Conservation (phyloP, 2,113 vertebrate species). For the Calidris pygmaea region DNA sequence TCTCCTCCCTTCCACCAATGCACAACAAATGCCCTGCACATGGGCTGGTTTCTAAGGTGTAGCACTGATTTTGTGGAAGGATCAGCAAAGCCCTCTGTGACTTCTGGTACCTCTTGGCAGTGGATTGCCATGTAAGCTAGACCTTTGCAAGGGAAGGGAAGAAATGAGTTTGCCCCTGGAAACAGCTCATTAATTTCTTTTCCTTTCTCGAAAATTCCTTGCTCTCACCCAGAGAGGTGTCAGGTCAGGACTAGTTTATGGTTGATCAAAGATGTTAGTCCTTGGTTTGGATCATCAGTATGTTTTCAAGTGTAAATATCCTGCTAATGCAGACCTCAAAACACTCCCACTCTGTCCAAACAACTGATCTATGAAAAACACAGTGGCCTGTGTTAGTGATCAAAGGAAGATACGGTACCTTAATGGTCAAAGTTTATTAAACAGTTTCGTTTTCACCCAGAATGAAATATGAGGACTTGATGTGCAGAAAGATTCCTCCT, state of each 20-base stretch:
- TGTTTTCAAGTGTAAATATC: conserved; percentile 71
- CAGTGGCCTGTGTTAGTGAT: conserved; percentile 53
- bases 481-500: not conserved
- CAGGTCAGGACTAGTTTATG: conserved; percentile 49
- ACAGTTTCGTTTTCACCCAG: conserved; percentile 13
- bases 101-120: not conserved
- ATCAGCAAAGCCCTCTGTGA: not conserved
- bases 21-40: not conserved
- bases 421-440: conserved; percentile 58
- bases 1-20: not conserved
- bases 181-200: conserved; percentile 39
- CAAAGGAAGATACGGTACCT: conserved; percentile 55
- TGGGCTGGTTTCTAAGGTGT: not conserved
- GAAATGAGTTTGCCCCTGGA: conserved; percentile 19
- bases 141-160: not conserved
- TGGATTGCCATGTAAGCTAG: not conserved
- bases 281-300: conserved; percentile 32
- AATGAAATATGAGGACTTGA: conserved; percentile 35
- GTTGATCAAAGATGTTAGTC: conserved; percentile 57
- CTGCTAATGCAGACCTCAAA: conserved; percentile 48
- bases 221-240: conserved; percentile 45
- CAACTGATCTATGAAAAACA: conserved; percentile 63
- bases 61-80: not conserved
- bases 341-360: conserved; percentile 64
- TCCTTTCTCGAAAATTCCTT: not conserved